phyloP scores from a whole-genome alignment of 2,797 vertebrate genomes.

The Sebastes matsubarae region DNA sequence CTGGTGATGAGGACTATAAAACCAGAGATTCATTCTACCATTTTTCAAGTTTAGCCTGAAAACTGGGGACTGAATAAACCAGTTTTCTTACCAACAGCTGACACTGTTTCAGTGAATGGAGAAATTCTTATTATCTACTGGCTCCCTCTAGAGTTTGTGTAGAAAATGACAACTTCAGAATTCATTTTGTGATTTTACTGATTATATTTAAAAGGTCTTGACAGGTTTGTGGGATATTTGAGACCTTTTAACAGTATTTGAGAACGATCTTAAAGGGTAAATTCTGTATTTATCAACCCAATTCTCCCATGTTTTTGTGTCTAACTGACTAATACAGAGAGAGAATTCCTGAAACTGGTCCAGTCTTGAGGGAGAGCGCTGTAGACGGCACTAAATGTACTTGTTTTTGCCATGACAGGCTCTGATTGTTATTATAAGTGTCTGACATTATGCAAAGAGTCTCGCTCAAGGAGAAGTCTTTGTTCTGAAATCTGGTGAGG shows the following conservation, averaged over 20 bases:
- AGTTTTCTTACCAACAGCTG: not conserved
- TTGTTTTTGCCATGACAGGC: too few species aligned
- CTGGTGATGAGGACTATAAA: not conserved
- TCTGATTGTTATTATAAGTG: too few species aligned
- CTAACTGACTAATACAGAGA: too few species aligned
- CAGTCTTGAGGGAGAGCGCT: too few species aligned
- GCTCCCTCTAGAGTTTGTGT: conserved; percentile 62
- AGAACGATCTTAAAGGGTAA: not conserved
- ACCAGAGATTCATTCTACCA: not conserved
- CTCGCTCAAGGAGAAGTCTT: too few species aligned
- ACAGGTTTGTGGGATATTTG: not conserved
- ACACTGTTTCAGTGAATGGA: not conserved
- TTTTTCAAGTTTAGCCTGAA: not conserved
- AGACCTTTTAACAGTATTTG: not conserved
- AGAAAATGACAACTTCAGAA: not conserved
- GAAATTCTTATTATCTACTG: conserved; percentile 21
- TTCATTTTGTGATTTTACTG: not conserved
- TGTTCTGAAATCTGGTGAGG: too few species aligned
- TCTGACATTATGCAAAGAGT: too few species aligned
- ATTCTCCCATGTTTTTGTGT: too few species aligned
- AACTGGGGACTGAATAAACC: not conserved
- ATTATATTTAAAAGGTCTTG: not conserved
- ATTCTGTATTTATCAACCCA: too few species aligned
- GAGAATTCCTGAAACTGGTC: too few species aligned
- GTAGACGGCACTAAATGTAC: too few species aligned